These are phyloP conservation scores for Drosophila testacea DNA, from an alignment of 2,888 invertebrate genomes.

Conservation along the genomic window DNA sequence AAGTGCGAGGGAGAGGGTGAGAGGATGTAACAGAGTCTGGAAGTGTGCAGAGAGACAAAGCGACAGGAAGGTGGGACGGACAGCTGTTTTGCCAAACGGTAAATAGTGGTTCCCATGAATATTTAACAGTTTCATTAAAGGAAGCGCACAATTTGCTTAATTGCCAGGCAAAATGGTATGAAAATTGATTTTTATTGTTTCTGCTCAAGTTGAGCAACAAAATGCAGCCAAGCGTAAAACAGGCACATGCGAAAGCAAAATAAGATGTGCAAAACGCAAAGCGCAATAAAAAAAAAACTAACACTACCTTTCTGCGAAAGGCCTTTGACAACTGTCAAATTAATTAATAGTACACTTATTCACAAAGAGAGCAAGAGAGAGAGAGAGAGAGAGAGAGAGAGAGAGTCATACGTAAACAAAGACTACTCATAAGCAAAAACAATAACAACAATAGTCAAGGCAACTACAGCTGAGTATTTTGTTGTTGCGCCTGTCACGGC, in stretches of 20 bases:
- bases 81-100: conserved; percentile 30
- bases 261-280: conserved; percentile 34
- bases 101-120: conserved; percentile 43
- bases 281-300: conserved; percentile 38
- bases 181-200: conserved; percentile 55
- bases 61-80: conserved; percentile 2
- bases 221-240: conserved; percentile 40
- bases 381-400: neutral
- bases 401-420: conserved; percentile 25
- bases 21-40: conserved; percentile 3
- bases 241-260: conserved; percentile 41
- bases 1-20: conserved; percentile 3
- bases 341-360: conserved; percentile 38
- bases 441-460: conserved; percentile 44
- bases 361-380: neutral
- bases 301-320: conserved; percentile 46
- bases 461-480: conserved; percentile 56
- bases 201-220: conserved; percentile 23
- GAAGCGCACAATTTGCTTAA: conserved; percentile 68
- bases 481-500: conserved; percentile 39
- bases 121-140: conserved; percentile 57
- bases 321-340: conserved; percentile 37
- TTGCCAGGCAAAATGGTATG: conserved; percentile 37
- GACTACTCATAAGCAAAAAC: conserved; percentile 23
- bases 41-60: conserved; percentile 21